Base-by-base conservation (phyloP, 2,797 vertebrate species). In the Brachymystax lenok region DNA sequence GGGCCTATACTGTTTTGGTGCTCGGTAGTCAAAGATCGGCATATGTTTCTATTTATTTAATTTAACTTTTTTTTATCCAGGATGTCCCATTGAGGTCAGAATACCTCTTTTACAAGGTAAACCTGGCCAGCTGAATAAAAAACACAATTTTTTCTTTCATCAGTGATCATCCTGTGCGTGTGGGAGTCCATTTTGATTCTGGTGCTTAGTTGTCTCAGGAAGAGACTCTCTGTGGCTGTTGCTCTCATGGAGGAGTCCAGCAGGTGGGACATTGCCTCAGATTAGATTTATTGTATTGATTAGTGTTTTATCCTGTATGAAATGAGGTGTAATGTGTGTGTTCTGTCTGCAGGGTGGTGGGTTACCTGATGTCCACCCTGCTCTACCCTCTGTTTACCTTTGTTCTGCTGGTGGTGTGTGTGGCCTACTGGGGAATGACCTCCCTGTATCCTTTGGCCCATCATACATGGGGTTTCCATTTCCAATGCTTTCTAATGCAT, bases 161-260 rank as follows among this genome's bases (percentile, higher is more conserved):
- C 86, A 94, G 93, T 94, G 77, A 91, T 94, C 10, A 5, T 94
- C 28, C 77, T 94, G 73, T 81, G 79, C 0, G 82, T 92, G 54
- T 77, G 90, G 0, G 92, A 93, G 76, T 87, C 64, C 10, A 1
- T 92, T 56, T 73, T 94, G 51, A 66, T 94, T 3, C 78, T 94
- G 4, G n/a, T 88, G 63, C 80, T 94, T n/a, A 56, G 90, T 56
- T 92, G 92, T 81, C 85, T 94, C 73, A 74, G 92, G 35, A 91
- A 88, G 12, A 78, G 92, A 21, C 92, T 94, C 8, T 76, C 83
- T 12, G 88, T 92, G 0, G 90, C 93, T 17, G 85, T 94, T 1
- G 89, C 89, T 1, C 89, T 94, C 35, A 88, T 94, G 35, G 68
- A 82, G 46, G 93, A 94, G 71, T 90, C 93, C 80, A 94, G 93